Evolutionary conservation across 2,113 vertebrate species (phyloP).

Genomic region (Engystomops pustulosus): DNA sequence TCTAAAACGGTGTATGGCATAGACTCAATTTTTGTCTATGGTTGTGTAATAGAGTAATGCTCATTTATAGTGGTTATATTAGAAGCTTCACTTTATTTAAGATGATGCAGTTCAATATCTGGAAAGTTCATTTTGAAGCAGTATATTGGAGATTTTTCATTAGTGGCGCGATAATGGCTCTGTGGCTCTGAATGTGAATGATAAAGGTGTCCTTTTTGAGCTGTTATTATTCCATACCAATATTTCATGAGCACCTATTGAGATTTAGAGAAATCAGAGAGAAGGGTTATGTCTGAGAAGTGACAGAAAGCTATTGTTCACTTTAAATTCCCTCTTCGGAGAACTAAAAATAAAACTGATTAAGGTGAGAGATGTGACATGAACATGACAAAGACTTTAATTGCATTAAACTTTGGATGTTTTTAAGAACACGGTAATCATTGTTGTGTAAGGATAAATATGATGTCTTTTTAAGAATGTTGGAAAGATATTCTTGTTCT

Average conservation of each 20-base stretch:
- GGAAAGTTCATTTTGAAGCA: constrained; percentile 40
- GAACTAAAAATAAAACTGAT: constrained; percentile 31
- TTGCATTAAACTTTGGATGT: constrained; percentile 9
- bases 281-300: constrained; percentile 1
- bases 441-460: neutral
- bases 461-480: neutral
- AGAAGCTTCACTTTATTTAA: constrained; percentile 40
- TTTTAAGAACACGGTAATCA: neutral
- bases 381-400: constrained; percentile 15
- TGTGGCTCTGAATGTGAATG: constrained; percentile 39
- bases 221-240: constrained; percentile 26
- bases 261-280: constrained; percentile 4
- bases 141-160: constrained; percentile 38
- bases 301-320: neutral
- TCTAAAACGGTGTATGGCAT: no score
- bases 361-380: neutral
- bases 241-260: constrained; percentile 42
- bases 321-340: neutral
- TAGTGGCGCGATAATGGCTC: constrained; percentile 20
- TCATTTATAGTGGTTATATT: neutral
- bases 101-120: constrained; percentile 25
- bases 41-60: neutral
- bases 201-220: constrained; percentile 50
- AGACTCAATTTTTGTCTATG: neutral
- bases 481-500: neutral